phyloP scores from a whole-genome alignment of 2,888 invertebrate species.

The Plemyria rubiginata region DNA sequence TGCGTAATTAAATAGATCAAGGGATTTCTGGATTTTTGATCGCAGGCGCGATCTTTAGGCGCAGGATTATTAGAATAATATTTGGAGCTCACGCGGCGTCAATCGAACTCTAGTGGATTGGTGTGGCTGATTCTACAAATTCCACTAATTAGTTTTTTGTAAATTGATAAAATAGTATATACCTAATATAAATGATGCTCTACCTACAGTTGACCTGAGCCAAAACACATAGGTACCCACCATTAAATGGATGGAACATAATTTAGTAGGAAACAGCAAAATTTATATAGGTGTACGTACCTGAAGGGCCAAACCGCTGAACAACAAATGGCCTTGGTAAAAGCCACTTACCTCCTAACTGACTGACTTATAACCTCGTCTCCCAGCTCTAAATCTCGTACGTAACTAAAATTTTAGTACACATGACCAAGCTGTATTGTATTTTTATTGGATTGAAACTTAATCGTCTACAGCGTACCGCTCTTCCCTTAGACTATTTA shows the following conservation, averaged over 20 bases:
- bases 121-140: too few relatives aligned
- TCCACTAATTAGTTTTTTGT: too few relatives aligned
- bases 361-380: slow-evolving; percentile 56
- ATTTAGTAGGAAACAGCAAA: slow-evolving; percentile 44
- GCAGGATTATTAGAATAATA: too few relatives aligned
- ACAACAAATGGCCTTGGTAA: slow-evolving; percentile 57
- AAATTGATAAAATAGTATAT: too few relatives aligned
- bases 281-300: slow-evolving; percentile 57
- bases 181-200: slow-evolving; percentile 5
- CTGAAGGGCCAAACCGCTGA: slow-evolving; percentile 52
- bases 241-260: slow-evolving; percentile 41
- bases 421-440: slow-evolving; percentile 34
- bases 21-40: too few relatives aligned
- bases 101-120: too few relatives aligned
- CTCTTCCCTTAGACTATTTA: slow-evolving; percentile 11
- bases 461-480: slow-evolving; percentile 26
- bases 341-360: slow-evolving; percentile 58
- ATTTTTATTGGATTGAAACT: slow-evolving; percentile 36
- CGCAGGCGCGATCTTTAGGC: too few relatives aligned
- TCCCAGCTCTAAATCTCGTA: slow-evolving; percentile 46
- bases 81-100: too few relatives aligned
- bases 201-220: slow-evolving; percentile 17
- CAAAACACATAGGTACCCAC: slow-evolving; percentile 26
- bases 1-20: too few relatives aligned
- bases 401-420: slow-evolving; percentile 44